phyloP scores from a whole-genome alignment of 92 coral and sea anemone species.

The Plumapathes pennacea region DNA sequence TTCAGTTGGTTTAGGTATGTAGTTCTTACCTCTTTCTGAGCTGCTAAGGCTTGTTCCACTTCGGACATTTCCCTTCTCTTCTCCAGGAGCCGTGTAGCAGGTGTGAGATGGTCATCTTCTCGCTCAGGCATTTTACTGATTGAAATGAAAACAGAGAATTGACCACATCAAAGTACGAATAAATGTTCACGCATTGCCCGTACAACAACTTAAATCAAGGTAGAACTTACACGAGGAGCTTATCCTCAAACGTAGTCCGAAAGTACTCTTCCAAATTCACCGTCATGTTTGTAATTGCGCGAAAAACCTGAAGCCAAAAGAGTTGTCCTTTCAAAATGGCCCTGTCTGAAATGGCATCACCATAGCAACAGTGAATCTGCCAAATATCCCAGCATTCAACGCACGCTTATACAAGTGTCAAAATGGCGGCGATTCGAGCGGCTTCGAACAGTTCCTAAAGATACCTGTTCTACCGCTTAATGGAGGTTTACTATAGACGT shows the following conservation, averaged over 20 bases:
- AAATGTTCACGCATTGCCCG: background rate
- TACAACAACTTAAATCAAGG: background rate
- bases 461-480: no score
- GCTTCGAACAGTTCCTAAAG: constrained; percentile 4
- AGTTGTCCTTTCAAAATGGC: background rate
- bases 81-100: constrained; percentile 96
- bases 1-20: no score
- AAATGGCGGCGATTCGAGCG: constrained; percentile 27
- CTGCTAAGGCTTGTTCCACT: constrained; percentile 95
- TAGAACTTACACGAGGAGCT: constrained; percentile 94
- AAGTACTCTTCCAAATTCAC: constrained; percentile 95
- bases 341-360: constrained; percentile 29
- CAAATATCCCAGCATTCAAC: constrained; percentile 16
- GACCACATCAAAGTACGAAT: constrained; percentile 4
- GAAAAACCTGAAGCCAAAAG: background rate
- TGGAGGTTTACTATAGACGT: no score
- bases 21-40: constrained; percentile 94
- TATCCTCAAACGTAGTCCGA: constrained; percentile 98
- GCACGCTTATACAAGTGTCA: constrained; percentile 4
- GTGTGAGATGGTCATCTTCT: constrained; percentile 97
- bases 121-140: constrained; percentile 98
- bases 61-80: constrained; percentile 99
- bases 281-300: constrained; percentile 49
- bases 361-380: background rate
- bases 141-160: background rate